Evolutionary conservation across 2,888 invertebrate genomes (phyloP).

Genomic region (Sussaba pulchella): DNA sequence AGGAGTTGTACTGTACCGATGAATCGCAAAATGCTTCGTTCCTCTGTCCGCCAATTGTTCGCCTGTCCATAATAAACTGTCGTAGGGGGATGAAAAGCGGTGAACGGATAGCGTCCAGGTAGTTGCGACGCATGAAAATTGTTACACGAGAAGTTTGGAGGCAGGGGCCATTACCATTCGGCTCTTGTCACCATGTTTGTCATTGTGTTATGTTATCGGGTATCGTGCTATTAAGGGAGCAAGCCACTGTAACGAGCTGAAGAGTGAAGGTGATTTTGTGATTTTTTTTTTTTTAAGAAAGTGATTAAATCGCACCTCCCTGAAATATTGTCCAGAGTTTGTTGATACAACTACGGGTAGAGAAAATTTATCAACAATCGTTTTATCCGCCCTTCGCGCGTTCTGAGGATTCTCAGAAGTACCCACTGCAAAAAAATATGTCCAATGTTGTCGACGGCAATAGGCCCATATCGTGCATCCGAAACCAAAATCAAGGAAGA

Average conservation of each 20-base stretch:
- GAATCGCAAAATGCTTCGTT: constrained; percentile 47
- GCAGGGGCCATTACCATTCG: constrained; percentile 31
- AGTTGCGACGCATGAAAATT: constrained; percentile 33
- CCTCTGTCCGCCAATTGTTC: constrained; percentile 49
- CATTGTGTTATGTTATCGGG: constrained; percentile 2
- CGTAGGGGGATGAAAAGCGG: constrained; percentile 35
- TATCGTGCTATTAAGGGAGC: neutral
- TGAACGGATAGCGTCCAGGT: constrained; percentile 14
- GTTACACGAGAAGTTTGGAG: constrained; percentile 19
- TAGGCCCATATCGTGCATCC: too few species aligned
- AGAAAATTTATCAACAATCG: too few species aligned
- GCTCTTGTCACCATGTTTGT: constrained; percentile 31
- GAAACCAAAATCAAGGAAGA: too few species aligned
- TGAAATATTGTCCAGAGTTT: too few species aligned
- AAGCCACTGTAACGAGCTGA: neutral
- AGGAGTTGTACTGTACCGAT: constrained; percentile 39
- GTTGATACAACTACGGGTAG: too few species aligned
- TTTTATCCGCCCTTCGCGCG: too few species aligned
- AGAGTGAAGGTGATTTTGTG: too few species aligned
- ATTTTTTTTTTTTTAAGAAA: too few species aligned
- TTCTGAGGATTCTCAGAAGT: too few species aligned
- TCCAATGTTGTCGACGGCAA: too few species aligned
- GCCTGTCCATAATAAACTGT: constrained; percentile 49
- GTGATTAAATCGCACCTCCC: too few species aligned
- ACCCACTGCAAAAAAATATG: too few species aligned